Evolutionary conservation across 2,797 vertebrate species (phyloP).

Genomic region (Cyprinella venusta): DNA sequence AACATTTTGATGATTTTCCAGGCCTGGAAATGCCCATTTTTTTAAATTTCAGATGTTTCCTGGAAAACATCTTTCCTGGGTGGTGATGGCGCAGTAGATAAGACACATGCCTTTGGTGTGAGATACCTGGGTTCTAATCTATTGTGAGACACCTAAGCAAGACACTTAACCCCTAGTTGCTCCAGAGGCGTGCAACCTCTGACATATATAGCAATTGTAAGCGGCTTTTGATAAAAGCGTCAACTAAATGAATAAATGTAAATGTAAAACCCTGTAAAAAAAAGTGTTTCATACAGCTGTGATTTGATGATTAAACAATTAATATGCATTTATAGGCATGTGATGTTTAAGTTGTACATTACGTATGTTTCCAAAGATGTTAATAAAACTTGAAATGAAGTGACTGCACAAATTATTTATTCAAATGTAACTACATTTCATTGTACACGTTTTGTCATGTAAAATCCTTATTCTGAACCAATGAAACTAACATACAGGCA

Average conservation of each 20-base stretch:
- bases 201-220: too few species aligned
- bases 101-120: too few species aligned
- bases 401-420: slow-evolving; percentile 4
- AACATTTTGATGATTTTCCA: neutral
- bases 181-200: too few species aligned
- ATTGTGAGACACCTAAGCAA: too few species aligned
- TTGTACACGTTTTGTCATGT: neutral
- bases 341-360: neutral
- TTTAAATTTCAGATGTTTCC: too few species aligned
- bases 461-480: neutral
- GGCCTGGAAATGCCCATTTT: neutral
- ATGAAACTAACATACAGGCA: neutral
- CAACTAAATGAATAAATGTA: too few species aligned
- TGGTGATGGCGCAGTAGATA: too few species aligned
- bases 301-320: neutral
- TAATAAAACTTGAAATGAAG: neutral
- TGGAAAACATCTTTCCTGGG: neutral
- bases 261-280: neutral
- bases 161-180: too few species aligned
- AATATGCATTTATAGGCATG: neutral
- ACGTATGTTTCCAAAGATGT: neutral
- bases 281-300: neutral
- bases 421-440: neutral
- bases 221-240: too few species aligned
- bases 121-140: too few species aligned